Evolutionary conservation across 2,888 invertebrate genomes (phyloP).

Genomic region (Lepidonotus clava): DNA sequence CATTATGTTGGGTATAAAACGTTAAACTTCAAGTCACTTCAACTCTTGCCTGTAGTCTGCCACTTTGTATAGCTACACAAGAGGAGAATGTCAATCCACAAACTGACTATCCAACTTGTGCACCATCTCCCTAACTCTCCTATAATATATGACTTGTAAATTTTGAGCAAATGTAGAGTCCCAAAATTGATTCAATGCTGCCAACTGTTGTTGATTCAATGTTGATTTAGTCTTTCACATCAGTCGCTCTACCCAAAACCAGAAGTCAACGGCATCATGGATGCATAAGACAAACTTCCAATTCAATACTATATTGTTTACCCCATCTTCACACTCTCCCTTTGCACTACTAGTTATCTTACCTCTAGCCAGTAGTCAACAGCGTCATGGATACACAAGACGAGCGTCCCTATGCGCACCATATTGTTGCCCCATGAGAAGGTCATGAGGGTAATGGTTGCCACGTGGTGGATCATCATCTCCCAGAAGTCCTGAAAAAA

Average conservation of each 20-base stretch:
- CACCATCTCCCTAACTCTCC: no score
- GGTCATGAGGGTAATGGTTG: slow-evolving; percentile 92
- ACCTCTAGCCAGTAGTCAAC: slow-evolving; percentile 82
- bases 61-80: no score
- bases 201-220: no score
- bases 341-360: slow-evolving; percentile 58
- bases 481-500: slow-evolving; percentile 89
- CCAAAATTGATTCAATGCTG: no score
- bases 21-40: slow-evolving; percentile 53
- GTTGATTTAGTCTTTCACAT: no score
- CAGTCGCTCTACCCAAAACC: no score
- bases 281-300: slow-evolving; percentile 89
- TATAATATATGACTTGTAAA: no score
- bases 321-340: neutral
- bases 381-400: slow-evolving; percentile 83
- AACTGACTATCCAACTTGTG: no score
- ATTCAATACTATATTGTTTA: slow-evolving; percentile 91
- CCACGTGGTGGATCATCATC: slow-evolving; percentile 98
- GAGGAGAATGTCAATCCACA: no score
- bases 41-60: no score
- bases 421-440: slow-evolving; percentile 98
- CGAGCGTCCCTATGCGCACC: slow-evolving; percentile 92
- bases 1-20: no score
- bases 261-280: slow-evolving; percentile 82
- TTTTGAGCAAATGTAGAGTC: no score